Base-by-base conservation (phyloP, 2,113 vertebrate genomes). In the Nannobrachium achirus region DNA sequence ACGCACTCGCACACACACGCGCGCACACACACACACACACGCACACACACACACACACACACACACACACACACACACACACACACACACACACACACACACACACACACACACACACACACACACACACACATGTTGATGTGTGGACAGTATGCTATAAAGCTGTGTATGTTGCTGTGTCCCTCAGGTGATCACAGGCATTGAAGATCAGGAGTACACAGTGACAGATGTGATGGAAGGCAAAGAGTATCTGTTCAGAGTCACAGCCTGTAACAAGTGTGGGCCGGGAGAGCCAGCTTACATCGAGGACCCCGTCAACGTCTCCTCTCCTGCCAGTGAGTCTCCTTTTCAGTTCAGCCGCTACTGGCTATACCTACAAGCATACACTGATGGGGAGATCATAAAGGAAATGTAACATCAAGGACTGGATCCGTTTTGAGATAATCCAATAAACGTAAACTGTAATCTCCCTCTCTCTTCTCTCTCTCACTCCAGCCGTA, bases 261-360 rank as follows among this genome's bases (percentile, higher is more conserved):
- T 99, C 73, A 95, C 77, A 20, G 98, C 98, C 71, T 90, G 95
- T 85, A 99, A 99, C 84, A 98, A 98, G 77, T 98, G 97, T 87
- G 98, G 98, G 48, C 95, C 95, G 48, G 98, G 98, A 89, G 96
- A 98, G 74, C 97, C 98, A 8, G 96, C 97, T 1, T 98, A 97
- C 83, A 93, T 93, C 42, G 98, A 99, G 57, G 98, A 99, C 44
- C 98, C 98, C 13, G 90, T 99, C 58, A 98, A 98, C 55, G 95
- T 99, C 86, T 98, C 96, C 52, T 91, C 93, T 73, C 98, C 98
- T 86, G 96, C 97, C 82, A 98, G 98, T 99, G 72, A 95, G 98
- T 82, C 60, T 0, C 0, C 3, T 33, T 33, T 33, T 5, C 3
- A 33, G 3, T 5, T 33, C 25, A 4, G 25, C 25, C n/a, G n/a